Conservation (phyloP, 1,140 invertebrate genomes). For the Lethocerus indicus region DNA sequence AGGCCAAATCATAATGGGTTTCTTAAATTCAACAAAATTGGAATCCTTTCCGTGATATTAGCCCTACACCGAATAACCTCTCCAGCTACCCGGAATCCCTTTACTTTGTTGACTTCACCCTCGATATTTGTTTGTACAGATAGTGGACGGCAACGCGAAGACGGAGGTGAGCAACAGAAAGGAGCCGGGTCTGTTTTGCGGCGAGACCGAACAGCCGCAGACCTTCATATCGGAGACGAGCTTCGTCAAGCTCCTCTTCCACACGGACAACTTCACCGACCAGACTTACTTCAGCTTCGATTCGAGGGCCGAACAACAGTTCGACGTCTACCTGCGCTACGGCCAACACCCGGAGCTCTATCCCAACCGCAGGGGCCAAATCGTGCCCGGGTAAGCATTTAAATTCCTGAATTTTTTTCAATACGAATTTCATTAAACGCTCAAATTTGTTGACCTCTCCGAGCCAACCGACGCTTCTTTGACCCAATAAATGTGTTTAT, state of each 20-base stretch:
- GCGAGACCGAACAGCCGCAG: conserved; percentile 81
- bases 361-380: conserved; percentile 70
- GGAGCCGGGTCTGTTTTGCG: conserved; percentile 76
- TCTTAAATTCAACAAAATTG: no score
- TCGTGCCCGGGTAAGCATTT: conserved; percentile 57
- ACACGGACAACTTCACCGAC: conserved; percentile 81
- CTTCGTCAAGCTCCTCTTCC: conserved; percentile 77
- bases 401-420: no score
- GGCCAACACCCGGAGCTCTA: conserved; percentile 84
- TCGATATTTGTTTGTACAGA: conserved; percentile 31
- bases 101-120: neutral
- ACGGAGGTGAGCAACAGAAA: conserved; percentile 70
- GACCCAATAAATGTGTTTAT: no score
- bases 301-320: conserved; percentile 68
- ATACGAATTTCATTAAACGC: no score
- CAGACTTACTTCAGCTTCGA: conserved; percentile 68
- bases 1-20: no score
- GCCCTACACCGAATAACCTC: no score
- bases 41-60: no score
- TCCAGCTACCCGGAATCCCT: neutral
- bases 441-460: no score
- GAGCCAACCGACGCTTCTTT: no score
- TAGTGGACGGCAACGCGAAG: conserved; percentile 67
- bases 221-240: conserved; percentile 88
- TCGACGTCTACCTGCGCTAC: conserved; percentile 71